Evolutionary conservation across 2,888 invertebrate species (phyloP).

Genomic region (Spatulosminthurus flaviceps): DNA sequence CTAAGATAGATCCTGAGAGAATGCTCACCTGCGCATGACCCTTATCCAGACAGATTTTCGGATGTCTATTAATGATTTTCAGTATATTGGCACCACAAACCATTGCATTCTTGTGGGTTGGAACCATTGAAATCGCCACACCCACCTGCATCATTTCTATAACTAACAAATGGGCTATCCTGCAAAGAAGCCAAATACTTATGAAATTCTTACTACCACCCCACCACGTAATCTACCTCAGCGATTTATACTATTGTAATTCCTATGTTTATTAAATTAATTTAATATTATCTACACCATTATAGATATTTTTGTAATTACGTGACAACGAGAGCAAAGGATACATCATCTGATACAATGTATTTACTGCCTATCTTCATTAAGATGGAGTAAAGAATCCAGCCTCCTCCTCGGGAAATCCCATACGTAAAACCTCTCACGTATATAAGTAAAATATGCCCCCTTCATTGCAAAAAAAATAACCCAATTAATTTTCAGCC

Average conservation of each 20-base stretch:
- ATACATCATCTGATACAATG: not conserved
- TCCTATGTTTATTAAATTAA: no score
- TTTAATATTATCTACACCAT: no score
- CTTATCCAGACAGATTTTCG: slow-evolving; percentile 23
- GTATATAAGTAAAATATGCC: not conserved
- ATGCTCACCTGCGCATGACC: not conserved
- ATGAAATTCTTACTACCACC: no score
- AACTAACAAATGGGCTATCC: not conserved
- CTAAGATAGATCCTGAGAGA: no score
- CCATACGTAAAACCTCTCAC: not conserved
- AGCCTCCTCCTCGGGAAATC: not conserved
- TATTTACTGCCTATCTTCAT: not conserved
- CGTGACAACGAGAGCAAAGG: not conserved
- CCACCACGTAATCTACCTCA: no score
- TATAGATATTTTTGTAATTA: slow-evolving; percentile 7
- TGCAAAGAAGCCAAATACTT: not conserved
- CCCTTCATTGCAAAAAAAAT: not conserved
- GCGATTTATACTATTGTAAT: no score
- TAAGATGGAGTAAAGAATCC: not conserved
- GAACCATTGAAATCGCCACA: not conserved
- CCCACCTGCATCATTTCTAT: slow-evolving; percentile 24
- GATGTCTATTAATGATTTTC: slow-evolving; percentile 4
- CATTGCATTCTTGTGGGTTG: not conserved
- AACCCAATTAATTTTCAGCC: no score
- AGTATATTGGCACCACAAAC: not conserved